Percentiles rank a stretch among this genome's conserved stretches.
Evolutionary conservation across 2,113 vertebrate species (phyloP).

Genomic region (Phyllopteryx taeniolatus): DNA sequence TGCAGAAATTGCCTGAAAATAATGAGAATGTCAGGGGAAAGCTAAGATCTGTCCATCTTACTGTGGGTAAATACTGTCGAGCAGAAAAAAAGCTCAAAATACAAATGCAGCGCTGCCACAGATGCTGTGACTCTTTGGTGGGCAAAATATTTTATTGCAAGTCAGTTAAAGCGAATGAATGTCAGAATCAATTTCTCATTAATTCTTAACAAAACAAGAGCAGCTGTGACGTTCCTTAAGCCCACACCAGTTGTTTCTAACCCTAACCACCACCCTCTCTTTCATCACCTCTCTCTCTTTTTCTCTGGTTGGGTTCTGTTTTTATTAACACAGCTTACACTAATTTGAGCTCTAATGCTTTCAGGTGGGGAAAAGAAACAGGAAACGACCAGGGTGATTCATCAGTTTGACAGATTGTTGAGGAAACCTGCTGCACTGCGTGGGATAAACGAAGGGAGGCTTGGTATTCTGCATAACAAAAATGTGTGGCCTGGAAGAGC

Average conservation of each 20-base stretch:
- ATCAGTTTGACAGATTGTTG: slow-evolving; percentile 25
- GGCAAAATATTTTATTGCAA: slow-evolving; percentile 27
- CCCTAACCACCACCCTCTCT: slow-evolving; percentile 5
- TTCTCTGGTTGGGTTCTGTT: slow-evolving; percentile 45
- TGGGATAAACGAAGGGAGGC: slow-evolving; percentile 15
- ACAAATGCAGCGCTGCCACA: slow-evolving; percentile 33
- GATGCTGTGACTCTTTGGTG: slow-evolving; percentile 38
- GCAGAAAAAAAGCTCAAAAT: too few species aligned
- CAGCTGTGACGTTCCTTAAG: slow-evolving; percentile 23
- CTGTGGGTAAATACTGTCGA: slow-evolving; percentile 19
- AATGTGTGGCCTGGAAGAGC: slow-evolving; percentile 20
- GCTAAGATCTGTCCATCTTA: slow-evolving; percentile 11
- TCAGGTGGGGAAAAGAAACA: slow-evolving; percentile 21
- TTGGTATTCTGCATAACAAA: slow-evolving; percentile 22
- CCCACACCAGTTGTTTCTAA: slow-evolving; percentile 13
- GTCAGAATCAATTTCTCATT: slow-evolving; percentile 36
- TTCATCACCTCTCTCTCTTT: slow-evolving; percentile 40
- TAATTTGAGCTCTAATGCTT: slow-evolving; percentile 36
- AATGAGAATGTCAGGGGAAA: slow-evolving; percentile 38
- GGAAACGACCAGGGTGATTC: slow-evolving; percentile 38
- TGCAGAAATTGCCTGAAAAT: slow-evolving; percentile 20
- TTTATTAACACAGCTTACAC: slow-evolving; percentile 17
- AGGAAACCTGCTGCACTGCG: slow-evolving; percentile 28
- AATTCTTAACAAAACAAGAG: slow-evolving; percentile 21
- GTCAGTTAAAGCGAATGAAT: slow-evolving; percentile 23